A percentile compares a stretch with the other conserved stretches of the same genome.
Conservation (phyloP, 2,888 invertebrate genomes). For the Morpho helenor region DNA sequence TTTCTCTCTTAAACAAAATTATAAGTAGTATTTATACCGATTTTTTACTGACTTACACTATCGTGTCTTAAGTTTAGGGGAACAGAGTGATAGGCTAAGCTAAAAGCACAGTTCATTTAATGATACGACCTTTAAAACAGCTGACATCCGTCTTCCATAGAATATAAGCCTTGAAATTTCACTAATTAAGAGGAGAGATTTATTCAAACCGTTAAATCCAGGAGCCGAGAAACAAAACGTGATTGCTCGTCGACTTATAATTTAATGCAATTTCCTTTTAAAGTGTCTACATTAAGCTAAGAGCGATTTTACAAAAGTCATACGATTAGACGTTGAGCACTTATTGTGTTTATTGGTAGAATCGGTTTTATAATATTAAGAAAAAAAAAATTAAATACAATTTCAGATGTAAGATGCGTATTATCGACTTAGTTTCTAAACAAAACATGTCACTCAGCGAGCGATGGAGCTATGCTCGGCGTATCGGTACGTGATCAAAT, state of each 20-base stretch:
- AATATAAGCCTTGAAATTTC: slow-evolving; percentile 64
- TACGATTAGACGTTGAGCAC: neutral
- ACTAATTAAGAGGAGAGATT: slow-evolving; percentile 69
- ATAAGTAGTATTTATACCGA: too few species aligned
- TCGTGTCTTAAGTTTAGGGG: too few species aligned
- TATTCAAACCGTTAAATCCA: slow-evolving; percentile 74
- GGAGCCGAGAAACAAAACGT: slow-evolving; percentile 71
- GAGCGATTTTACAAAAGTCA: slow-evolving; percentile 11
- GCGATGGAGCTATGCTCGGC: too few species aligned
- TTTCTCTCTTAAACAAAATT: too few species aligned
- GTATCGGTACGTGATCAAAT: too few species aligned
- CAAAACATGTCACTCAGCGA: too few species aligned
- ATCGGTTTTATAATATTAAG: too few species aligned
- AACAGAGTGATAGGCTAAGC: slow-evolving; percentile 18
- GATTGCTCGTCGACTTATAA: slow-evolving; percentile 77
- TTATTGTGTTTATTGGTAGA: too few species aligned
- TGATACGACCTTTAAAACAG: slow-evolving; percentile 37
- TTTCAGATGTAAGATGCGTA: too few species aligned
- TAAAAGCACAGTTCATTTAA: slow-evolving; percentile 21
- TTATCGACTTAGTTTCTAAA: too few species aligned
- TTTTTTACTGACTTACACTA: too few species aligned
- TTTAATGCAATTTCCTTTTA: slow-evolving; percentile 75
- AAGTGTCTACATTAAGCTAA: slow-evolving; percentile 40
- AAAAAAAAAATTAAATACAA: too few species aligned
- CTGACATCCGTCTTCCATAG: slow-evolving; percentile 55